These are phyloP conservation scores for Empidonax alnorum DNA, from an alignment of 2,113 vertebrate genomes.

Conservation along the genomic window DNA sequence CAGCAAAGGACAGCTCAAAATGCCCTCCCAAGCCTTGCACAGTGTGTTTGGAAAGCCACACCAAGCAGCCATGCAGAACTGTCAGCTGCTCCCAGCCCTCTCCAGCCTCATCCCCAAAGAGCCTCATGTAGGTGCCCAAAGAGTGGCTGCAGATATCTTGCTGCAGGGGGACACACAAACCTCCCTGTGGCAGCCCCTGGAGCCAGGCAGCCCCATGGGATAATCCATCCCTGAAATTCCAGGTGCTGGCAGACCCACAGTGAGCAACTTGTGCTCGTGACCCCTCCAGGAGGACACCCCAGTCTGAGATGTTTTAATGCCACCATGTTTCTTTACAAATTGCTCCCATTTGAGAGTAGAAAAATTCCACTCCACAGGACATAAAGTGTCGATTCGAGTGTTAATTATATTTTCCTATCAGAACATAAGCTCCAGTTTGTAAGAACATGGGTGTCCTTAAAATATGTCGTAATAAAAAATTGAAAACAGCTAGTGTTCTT, in stretches of 20 bases:
- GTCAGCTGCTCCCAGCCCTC: neutral
- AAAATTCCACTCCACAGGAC: slow-evolving; percentile 32
- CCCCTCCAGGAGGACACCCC: neutral
- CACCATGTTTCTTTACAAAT: neutral
- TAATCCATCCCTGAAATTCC: neutral
- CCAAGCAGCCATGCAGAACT: neutral
- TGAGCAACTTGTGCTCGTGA: neutral
- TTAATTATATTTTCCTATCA: slow-evolving; percentile 73
- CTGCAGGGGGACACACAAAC: neutral
- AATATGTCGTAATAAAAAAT: slow-evolving; percentile 58
- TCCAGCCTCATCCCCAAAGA: neutral
- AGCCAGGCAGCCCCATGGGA: neutral
- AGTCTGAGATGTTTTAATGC: neutral
- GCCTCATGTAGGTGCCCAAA: neutral
- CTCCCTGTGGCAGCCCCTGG: neutral
- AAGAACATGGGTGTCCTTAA: slow-evolving; percentile 59
- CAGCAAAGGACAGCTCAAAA: neutral
- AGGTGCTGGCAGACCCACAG: neutral
- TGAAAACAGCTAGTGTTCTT: slow-evolving; percentile 71
- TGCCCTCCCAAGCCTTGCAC: neutral
- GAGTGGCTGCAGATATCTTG: neutral
- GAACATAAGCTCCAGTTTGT: slow-evolving; percentile 64
- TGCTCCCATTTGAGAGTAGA: neutral
- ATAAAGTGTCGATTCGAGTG: slow-evolving; percentile 40
- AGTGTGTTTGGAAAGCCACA: neutral